A percentile compares a stretch with the other conserved stretches of the same genome.
phyloP scores from a whole-genome alignment of 2,797 vertebrate genomes.

The Jordanella pulchra region DNA sequence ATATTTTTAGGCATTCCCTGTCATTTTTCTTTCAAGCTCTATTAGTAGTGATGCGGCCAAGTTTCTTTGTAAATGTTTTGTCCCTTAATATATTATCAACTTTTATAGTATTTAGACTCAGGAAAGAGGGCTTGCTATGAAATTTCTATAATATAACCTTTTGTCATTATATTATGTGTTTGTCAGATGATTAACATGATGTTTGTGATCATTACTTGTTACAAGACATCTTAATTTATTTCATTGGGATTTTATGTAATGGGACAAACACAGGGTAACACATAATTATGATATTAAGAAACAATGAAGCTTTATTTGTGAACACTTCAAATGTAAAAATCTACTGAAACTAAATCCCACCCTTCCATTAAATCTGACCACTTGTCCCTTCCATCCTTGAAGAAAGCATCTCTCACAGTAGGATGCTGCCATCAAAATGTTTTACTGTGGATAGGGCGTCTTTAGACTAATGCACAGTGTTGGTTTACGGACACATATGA shows the following conservation, averaged over 20 bases:
- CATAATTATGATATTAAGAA: background rate
- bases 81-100: slow-evolving; percentile 27
- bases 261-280: background rate
- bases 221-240: background rate
- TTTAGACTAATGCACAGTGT: background rate
- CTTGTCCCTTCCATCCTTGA: background rate
- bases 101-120: slow-evolving; percentile 17
- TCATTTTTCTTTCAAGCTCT: slow-evolving; percentile 19
- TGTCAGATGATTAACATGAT: background rate
- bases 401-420: background rate
- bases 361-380: background rate
- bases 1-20: slow-evolving; percentile 9
- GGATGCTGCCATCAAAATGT: background rate
- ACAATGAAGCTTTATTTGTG: background rate
- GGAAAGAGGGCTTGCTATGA: slow-evolving; percentile 8
- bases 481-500: background rate
- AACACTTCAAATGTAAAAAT: background rate
- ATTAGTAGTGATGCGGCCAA: slow-evolving; percentile 3
- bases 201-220: background rate
- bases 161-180: background rate
- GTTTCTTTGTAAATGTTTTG: slow-evolving; percentile 40
- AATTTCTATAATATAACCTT: background rate
- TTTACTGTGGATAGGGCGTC: background rate
- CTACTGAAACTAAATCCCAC: background rate
- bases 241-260: background rate